These are phyloP conservation scores for Neosilurus mollespiculum DNA, from an alignment of 2,797 vertebrate genomes.

Conservation along the genomic window DNA sequence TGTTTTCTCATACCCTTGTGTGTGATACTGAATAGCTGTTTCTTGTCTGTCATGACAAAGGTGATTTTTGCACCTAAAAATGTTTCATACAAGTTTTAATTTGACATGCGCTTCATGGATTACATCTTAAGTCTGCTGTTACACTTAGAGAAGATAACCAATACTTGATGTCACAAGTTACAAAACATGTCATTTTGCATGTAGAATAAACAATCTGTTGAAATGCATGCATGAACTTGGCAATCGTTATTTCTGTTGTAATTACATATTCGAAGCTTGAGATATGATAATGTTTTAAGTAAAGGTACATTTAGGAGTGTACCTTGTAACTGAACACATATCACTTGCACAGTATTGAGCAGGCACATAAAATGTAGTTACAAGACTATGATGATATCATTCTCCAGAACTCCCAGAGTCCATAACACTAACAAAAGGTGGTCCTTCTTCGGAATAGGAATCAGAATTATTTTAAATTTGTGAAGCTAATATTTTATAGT, in stretches of 20 bases:
- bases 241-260: slow-evolving; percentile 18
- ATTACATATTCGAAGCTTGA: slow-evolving; percentile 32
- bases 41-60: too few relatives aligned
- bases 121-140: slow-evolving; percentile 38
- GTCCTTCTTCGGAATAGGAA: slow-evolving; percentile 30
- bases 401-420: slow-evolving; percentile 45
- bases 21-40: neutral
- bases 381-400: slow-evolving; percentile 21
- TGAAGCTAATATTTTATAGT: slow-evolving; percentile 5
- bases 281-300: slow-evolving; percentile 23
- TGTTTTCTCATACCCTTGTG: neutral
- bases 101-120: slow-evolving; percentile 44
- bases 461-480: slow-evolving; percentile 21
- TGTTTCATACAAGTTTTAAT: slow-evolving; percentile 41
- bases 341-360: slow-evolving; percentile 7
- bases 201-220: slow-evolving; percentile 36
- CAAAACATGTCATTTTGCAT: slow-evolving; percentile 24
- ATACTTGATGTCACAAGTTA: slow-evolving; percentile 33
- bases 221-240: slow-evolving; percentile 46
- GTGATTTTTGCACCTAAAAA: neutral
- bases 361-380: slow-evolving; percentile 30
- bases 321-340: slow-evolving; percentile 27
- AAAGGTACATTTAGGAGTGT: slow-evolving; percentile 23
- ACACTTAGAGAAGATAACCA: slow-evolving; percentile 35
- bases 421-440: slow-evolving; percentile 29